phyloP scores from a whole-genome alignment of 2,797 vertebrate genomes.

The Semaprochilodus insignis region DNA sequence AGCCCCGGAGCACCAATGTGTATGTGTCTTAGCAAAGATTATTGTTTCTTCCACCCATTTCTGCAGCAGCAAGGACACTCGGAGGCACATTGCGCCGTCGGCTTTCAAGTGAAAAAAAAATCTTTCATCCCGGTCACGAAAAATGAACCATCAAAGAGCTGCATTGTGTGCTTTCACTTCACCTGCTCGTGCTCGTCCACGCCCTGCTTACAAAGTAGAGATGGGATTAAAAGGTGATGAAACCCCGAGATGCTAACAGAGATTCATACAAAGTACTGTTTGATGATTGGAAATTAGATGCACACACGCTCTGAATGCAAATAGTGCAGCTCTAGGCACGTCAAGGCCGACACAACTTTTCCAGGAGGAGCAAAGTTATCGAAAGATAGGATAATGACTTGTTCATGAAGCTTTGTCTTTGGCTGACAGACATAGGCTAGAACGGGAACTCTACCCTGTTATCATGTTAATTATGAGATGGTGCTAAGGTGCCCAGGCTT shows the following conservation, averaged over 20 bases:
- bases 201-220: constrained; percentile 54
- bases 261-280: constrained; percentile 47
- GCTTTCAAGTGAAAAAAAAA: constrained; percentile 48
- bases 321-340: neutral
- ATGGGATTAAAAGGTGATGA: constrained; percentile 55
- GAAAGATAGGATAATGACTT: neutral
- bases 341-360: constrained; percentile 20
- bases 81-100: constrained; percentile 41
- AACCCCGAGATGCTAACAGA: constrained; percentile 51
- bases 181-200: constrained; percentile 39
- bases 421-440: neutral
- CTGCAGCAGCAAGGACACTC: constrained; percentile 45
- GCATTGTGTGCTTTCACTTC: constrained; percentile 51
- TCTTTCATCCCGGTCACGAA: constrained; percentile 56
- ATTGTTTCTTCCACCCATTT: constrained; percentile 25
- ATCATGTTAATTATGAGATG: neutral
- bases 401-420: neutral
- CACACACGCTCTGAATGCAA: constrained; percentile 25
- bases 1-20: neutral
- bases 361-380: neutral
- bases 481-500: neutral
- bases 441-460: neutral
- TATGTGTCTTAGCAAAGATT: neutral
- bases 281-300: constrained; percentile 56
- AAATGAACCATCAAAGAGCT: constrained; percentile 49